A percentile compares a stretch with the other conserved stretches of the same genome.
Evolutionary conservation across 2,888 invertebrate genomes (phyloP).

Genomic region (Notodonta dromedarius): DNA sequence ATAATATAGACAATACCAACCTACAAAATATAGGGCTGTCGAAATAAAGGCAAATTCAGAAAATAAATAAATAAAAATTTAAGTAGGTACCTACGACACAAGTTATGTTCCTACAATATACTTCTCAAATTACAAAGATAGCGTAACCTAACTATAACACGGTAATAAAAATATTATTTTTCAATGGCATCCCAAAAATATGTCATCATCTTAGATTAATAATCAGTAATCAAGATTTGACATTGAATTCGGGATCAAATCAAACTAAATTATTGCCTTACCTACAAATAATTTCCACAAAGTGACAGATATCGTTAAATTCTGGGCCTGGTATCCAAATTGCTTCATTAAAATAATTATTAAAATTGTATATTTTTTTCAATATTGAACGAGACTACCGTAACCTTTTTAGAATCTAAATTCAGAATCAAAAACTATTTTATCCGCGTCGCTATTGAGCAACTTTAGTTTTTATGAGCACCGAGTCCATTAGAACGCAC

Average conservation of each 20-base stretch:
- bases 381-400: no score
- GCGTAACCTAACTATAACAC: constrained; percentile 12
- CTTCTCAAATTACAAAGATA: no score
- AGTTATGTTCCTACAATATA: no score
- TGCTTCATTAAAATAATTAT: neutral
- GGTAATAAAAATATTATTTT: constrained; percentile 7
- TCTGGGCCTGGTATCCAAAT: neutral
- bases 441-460: neutral
- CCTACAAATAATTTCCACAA: neutral
- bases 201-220: neutral
- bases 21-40: constrained; percentile 6
- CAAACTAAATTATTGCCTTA: neutral
- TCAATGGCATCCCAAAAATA: neutral
- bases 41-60: neutral
- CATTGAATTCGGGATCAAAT: constrained; percentile 7
- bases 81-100: no score
- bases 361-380: no score
- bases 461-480: neutral
- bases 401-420: no score
- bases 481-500: neutral
- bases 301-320: neutral
- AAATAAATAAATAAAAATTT: no score
- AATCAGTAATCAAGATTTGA: constrained; percentile 1
- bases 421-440: neutral
- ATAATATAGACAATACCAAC: constrained; percentile 24